These are phyloP conservation scores for Diadophis punctatus DNA, from an alignment of 2,113 vertebrate genomes.

Conservation along the genomic window DNA sequence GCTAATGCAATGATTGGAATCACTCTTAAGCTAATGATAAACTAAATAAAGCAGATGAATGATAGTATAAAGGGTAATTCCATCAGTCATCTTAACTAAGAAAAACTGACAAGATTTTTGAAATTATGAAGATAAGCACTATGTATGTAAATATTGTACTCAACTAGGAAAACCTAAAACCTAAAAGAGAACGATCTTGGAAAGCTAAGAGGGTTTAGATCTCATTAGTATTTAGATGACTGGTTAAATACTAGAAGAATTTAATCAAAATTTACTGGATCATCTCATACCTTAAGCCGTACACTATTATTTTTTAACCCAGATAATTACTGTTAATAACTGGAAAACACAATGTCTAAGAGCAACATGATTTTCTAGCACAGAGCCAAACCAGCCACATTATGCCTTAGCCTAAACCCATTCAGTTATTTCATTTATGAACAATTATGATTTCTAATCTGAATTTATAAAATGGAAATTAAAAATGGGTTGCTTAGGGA, in stretches of 20 bases:
- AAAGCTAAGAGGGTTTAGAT: neutral
- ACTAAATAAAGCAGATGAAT: no score
- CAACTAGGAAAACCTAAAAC: neutral
- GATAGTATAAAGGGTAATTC: no score
- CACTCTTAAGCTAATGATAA: neutral
- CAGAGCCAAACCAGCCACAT: no score
- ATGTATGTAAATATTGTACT: neutral
- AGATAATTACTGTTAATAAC: neutral
- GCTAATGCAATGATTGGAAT: neutral
- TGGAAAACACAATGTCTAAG: neutral
- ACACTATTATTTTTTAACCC: neutral
- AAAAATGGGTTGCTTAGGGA: no score
- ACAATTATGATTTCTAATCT: no score
- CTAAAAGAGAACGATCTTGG: neutral
- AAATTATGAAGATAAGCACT: neutral
- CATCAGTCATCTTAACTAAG: no score
- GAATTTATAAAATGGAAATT: no score
- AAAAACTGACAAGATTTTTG: neutral
- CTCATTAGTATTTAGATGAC: neutral
- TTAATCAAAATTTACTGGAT: no score
- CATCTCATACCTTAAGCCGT: neutral
- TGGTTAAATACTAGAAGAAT: neutral
- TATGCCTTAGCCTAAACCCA: no score
- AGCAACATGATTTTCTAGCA: neutral
- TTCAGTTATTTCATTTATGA: no score